Evolutionary conservation across 2,888 invertebrate genomes (phyloP).

Genomic region (Tupiocoris notatus): DNA sequence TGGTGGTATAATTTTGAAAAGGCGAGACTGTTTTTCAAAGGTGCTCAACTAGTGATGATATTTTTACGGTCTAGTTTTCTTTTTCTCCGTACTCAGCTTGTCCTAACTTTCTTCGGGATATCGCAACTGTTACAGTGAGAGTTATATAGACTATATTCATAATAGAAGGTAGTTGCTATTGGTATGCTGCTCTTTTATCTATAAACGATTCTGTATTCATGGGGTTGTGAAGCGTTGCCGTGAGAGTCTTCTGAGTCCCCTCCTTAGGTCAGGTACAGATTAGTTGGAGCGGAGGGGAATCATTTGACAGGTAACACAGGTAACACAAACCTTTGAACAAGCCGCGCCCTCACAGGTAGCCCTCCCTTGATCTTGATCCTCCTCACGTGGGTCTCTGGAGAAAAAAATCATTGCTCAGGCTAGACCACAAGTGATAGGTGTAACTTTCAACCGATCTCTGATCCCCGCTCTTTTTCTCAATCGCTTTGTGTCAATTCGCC

Average conservation of each 20-base stretch:
- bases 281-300: slow-evolving; percentile 8
- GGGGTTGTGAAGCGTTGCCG: background rate
- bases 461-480: background rate
- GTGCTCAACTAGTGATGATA: no score
- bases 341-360: slow-evolving; percentile 37
- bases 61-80: no score
- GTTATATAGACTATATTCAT: no score
- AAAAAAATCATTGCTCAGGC: background rate
- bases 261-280: background rate
- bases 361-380: background rate
- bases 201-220: background rate
- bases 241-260: background rate
- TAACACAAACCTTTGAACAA: slow-evolving; percentile 26
- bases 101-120: no score
- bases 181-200: background rate
- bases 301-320: slow-evolving; percentile 30
- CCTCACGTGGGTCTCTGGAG: background rate
- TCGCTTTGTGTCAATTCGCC: background rate
- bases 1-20: no score
- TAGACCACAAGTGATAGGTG: background rate
- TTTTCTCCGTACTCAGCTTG: no score
- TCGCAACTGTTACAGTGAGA: no score
- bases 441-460: background rate
- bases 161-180: no score
- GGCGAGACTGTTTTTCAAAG: no score